Conservation (phyloP, 2,113 vertebrate species). For the Ameiurus melas region DNA sequence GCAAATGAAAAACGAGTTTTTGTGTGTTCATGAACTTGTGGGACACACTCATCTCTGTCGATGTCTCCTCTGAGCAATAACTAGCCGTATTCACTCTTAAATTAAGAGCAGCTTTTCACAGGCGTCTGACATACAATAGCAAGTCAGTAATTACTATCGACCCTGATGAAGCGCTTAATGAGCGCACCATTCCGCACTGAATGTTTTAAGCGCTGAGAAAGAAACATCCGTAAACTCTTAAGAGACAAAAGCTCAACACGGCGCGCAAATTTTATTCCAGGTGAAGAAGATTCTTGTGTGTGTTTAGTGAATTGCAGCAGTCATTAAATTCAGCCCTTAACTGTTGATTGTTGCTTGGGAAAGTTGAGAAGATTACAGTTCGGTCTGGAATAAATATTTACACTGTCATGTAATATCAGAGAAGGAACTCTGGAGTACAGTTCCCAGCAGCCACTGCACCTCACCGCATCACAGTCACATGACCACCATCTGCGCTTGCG, state of each 20-base stretch:
- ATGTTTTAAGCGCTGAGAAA: neutral
- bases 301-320: neutral
- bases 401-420: no score
- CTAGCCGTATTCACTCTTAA: neutral
- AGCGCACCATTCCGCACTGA: neutral
- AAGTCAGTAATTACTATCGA: conserved; percentile 26
- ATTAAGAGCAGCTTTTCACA: conserved; percentile 8
- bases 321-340: neutral
- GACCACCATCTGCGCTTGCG: no score
- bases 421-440: no score
- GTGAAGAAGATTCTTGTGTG: neutral
- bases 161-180: neutral
- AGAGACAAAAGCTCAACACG: neutral
- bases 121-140: neutral
- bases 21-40: neutral
- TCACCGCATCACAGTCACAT: no score
- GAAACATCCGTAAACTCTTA: neutral
- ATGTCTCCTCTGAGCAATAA: neutral
- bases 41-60: neutral
- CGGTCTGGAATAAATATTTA: no score
- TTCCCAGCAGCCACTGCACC: no score
- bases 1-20: no score
- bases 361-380: neutral
- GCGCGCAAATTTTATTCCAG: neutral
- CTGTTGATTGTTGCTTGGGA: neutral